Conservation (phyloP, 2,797 vertebrate genomes). For the Oceanodroma leucorhoa region DNA sequence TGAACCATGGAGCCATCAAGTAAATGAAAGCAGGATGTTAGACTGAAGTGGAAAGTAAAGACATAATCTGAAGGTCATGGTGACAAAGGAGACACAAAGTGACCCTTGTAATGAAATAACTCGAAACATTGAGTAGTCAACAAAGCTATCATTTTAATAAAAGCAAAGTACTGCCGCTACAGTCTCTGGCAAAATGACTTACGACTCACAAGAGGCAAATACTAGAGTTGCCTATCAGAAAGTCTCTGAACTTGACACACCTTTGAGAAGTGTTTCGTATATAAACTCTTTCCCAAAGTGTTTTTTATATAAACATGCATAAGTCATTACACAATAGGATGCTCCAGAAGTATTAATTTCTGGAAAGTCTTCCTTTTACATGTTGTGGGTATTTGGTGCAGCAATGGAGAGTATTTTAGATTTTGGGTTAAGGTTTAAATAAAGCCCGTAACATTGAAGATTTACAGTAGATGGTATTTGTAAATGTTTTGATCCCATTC, state of each 20-base stretch:
- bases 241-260: background rate
- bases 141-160: slow-evolving; percentile 26
- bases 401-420: background rate
- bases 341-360: background rate
- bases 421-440: background rate
- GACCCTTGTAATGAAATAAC: slow-evolving; percentile 9
- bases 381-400: background rate
- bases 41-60: slow-evolving; percentile 43
- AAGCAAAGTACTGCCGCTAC: background rate
- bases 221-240: background rate
- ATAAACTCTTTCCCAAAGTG: background rate
- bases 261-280: background rate
- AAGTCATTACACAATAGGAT: background rate
- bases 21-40: slow-evolving; percentile 42
- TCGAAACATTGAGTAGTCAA: background rate
- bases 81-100: slow-evolving; percentile 3
- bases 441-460: background rate
- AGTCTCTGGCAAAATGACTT: background rate
- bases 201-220: slow-evolving; percentile 5
- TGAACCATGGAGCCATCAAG: slow-evolving; percentile 34
- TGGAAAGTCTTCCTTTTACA: background rate
- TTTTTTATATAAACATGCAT: background rate
- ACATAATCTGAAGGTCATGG: slow-evolving; percentile 5
- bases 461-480: background rate
- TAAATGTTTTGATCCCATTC: background rate